phyloP scores from a whole-genome alignment of 2,888 invertebrate genomes.

The Papilio gigon region DNA sequence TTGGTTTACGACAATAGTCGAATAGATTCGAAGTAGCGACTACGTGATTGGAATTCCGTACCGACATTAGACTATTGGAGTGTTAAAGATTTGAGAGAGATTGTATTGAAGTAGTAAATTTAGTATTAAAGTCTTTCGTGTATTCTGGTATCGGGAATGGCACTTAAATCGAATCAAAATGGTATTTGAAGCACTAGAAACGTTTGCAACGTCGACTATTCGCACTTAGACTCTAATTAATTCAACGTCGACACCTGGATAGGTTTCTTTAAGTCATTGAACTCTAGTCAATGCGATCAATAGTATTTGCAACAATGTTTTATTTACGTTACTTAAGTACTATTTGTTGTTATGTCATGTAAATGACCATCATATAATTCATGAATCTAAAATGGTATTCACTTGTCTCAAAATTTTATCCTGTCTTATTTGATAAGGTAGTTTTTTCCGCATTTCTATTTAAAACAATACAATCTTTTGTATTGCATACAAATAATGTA shows the following conservation, averaged over 20 bases:
- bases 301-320: not conserved
- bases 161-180: slow-evolving; percentile 1
- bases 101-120: too few species aligned
- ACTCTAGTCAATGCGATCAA: not conserved
- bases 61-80: too few species aligned
- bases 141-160: not conserved
- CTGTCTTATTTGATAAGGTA: too few species aligned
- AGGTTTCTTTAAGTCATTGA: slow-evolving; percentile 15
- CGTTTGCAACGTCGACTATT: slow-evolving; percentile 22
- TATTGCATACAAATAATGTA: not conserved
- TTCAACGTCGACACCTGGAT: slow-evolving; percentile 14
- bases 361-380: not conserved
- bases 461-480: too few species aligned
- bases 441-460: too few species aligned
- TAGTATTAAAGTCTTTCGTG: not conserved
- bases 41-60: too few species aligned
- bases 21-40: too few species aligned
- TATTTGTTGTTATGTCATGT: not conserved
- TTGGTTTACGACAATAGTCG: too few species aligned
- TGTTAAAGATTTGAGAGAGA: too few species aligned
- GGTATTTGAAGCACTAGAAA: slow-evolving; percentile 30
- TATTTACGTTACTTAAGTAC: not conserved
- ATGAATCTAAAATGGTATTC: too few species aligned
- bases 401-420: too few species aligned
- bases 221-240: slow-evolving; percentile 22